Conservation (phyloP, 2,888 invertebrate genomes). For the Cantharis rustica region DNA sequence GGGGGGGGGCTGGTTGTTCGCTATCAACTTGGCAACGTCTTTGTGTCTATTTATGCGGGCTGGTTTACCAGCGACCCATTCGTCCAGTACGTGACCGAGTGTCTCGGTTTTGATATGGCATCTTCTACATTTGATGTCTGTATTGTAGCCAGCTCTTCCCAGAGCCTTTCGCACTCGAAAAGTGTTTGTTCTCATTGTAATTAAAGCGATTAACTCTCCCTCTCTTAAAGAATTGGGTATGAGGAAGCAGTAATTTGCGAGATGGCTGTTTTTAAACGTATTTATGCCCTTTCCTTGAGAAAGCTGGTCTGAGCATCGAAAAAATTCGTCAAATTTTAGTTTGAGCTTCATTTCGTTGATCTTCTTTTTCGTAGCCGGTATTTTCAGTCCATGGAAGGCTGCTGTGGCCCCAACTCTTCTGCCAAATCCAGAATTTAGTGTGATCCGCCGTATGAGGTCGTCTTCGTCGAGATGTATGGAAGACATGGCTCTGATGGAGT, state of each 20-base stretch:
- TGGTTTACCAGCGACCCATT: not conserved
- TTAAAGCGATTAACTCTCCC: not conserved
- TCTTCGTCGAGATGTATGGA: not conserved
- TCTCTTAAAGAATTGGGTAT: not conserved
- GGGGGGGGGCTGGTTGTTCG: too few relatives aligned
- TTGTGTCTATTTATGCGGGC: not conserved
- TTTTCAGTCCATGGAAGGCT: not conserved
- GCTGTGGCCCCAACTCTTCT: not conserved
- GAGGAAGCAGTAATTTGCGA: not conserved
- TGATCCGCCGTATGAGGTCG: not conserved
- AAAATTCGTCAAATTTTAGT: not conserved
- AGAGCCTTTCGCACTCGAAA: not conserved
- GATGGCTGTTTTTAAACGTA: not conserved
- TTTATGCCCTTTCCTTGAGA: not conserved
- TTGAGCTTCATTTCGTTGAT: not conserved
- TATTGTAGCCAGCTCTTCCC: not conserved
- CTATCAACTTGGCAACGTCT: too few relatives aligned
- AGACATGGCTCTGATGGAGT: not conserved
- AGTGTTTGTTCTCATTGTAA: not conserved
- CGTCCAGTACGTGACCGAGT: too few relatives aligned
- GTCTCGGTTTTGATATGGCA: not conserved
- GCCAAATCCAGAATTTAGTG: not conserved
- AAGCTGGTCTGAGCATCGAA: not conserved
- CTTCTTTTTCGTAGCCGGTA: not conserved
- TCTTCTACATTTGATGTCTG: not conserved